Evolutionary conservation across 2,113 vertebrate species (phyloP).

Genomic region (Ginglymostoma cirratum): DNA sequence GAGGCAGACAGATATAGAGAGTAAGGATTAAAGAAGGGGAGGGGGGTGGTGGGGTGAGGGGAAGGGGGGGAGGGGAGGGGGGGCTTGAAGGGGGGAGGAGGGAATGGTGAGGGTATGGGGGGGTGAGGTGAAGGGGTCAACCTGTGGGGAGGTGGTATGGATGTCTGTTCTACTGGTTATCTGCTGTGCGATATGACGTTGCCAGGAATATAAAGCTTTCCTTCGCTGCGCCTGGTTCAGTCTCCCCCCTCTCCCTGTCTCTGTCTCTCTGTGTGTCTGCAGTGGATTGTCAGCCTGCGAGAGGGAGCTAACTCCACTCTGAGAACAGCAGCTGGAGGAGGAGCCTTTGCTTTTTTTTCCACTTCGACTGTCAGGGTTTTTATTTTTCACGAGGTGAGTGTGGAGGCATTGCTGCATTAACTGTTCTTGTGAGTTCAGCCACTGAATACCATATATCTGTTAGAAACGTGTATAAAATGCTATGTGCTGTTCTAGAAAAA

Average conservation of each 20-base stretch:
- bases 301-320: constrained; percentile 4
- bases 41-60: rapidly evolving
- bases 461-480: neutral
- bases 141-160: too few species aligned
- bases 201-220: neutral
- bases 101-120: neutral
- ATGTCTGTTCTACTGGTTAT: too few species aligned
- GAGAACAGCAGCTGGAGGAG: neutral
- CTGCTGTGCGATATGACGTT: neutral
- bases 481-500: neutral
- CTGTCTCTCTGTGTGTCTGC: neutral
- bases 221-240: neutral
- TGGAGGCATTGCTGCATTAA: neutral
- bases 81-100: too few species aligned
- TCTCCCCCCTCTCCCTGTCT: neutral
- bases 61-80: neutral
- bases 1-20: too few species aligned
- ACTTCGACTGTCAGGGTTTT: neutral
- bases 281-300: neutral
- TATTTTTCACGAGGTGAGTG: constrained; percentile 7
- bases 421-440: neutral
- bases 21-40: too few species aligned
- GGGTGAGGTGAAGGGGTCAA: too few species aligned
- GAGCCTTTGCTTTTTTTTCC: neutral
- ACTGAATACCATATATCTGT: neutral